Evolutionary conservation across 2,113 vertebrate genomes (phyloP).

Genomic region (Monopterus albus): DNA sequence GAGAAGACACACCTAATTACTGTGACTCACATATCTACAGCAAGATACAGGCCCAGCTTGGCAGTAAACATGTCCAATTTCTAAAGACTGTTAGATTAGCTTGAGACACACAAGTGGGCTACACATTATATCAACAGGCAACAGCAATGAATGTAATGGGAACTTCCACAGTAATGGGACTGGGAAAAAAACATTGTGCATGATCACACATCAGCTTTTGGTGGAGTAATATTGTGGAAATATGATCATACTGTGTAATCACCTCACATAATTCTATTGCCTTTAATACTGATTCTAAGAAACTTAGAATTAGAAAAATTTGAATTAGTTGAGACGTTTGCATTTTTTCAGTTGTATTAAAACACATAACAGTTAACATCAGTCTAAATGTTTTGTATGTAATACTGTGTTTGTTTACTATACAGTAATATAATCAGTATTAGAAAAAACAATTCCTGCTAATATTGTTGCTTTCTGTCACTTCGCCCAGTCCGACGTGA

Average conservation of each 20-base stretch:
- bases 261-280: not conserved
- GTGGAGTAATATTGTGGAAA: no score
- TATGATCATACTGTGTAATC: not conserved
- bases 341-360: no score
- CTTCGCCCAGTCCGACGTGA: not conserved
- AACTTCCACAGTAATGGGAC: no score
- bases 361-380: no score
- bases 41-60: not conserved
- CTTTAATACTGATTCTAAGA: not conserved
- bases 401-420: no score
- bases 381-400: no score
- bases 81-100: conserved; percentile 3
- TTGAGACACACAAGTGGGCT: not conserved
- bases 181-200: no score
- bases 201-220: no score
- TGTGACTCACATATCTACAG: conserved; percentile 54
- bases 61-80: conserved; percentile 34
- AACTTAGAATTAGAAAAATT: not conserved
- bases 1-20: conserved; percentile 61
- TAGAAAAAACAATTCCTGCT: no score
- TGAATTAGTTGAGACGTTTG: no score
- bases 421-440: no score
- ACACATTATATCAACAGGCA: not conserved
- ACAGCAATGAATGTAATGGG: not conserved
- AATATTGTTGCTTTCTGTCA: not conserved